A percentile compares a stretch with the other conserved stretches of the same genome.
These are phyloP conservation scores for Eupsilia transversa DNA, from an alignment of 2,888 invertebrate species.

Conservation along the genomic window DNA sequence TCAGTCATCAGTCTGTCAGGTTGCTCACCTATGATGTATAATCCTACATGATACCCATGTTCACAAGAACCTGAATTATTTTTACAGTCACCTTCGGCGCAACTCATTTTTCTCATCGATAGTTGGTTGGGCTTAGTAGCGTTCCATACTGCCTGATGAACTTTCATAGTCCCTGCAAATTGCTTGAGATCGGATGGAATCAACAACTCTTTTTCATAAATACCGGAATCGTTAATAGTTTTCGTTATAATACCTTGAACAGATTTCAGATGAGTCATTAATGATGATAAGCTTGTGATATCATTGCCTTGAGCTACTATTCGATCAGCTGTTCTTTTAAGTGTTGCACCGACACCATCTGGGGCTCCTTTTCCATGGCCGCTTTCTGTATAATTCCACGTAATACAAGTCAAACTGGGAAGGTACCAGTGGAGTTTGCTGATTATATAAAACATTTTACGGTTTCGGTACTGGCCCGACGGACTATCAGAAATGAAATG, in stretches of 20 bases:
- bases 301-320: slow-evolving; percentile 6
- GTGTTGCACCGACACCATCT: slow-evolving; percentile 51
- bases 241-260: slow-evolving; percentile 1
- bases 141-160: slow-evolving; percentile 15
- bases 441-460: neutral
- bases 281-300: slow-evolving; percentile 2
- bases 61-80: neutral
- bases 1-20: too few species aligned
- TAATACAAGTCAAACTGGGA: slow-evolving; percentile 1
- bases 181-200: slow-evolving; percentile 1
- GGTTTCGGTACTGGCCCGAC: slow-evolving; percentile 3
- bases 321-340: slow-evolving; percentile 57
- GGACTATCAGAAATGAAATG: slow-evolving; percentile 6
- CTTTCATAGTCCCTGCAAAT: slow-evolving; percentile 15
- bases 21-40: too few species aligned
- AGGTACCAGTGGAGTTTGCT: neutral
- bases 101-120: slow-evolving; percentile 14
- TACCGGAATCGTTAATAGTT: neutral
- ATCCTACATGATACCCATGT: too few species aligned
- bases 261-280: slow-evolving; percentile 1
- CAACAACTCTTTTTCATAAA: slow-evolving; percentile 7
- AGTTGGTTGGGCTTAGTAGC: neutral
- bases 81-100: neutral
- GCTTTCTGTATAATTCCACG: slow-evolving; percentile 51
- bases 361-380: slow-evolving; percentile 61